Evolutionary conservation across 2,888 invertebrate genomes (phyloP), one percentile per base, ranked within the genome.

Genomic region (Ennomos quercinarius): DNA sequence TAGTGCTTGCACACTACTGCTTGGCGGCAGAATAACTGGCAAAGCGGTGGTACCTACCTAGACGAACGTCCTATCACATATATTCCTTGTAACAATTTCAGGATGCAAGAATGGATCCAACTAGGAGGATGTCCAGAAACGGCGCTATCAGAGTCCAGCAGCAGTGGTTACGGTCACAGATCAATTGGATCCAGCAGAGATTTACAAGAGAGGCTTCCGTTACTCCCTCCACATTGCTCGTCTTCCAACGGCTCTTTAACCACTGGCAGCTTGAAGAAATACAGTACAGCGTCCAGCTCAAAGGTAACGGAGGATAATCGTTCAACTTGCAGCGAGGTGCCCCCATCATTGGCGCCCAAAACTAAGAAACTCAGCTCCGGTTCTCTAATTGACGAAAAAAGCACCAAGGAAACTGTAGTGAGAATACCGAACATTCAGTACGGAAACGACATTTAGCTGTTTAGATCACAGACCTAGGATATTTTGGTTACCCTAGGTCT

Each of bases 211-310:
- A 74, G 91, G 53, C 87, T 84, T 0, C 93, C 93, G 0, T 74
- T 93, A 1, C 72, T 93, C 10, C 89, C 90, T 0, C 86, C 91
- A 1, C 89, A 91, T 62, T 89, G 89, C 63, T 90, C 91, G 1
- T 86, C 92, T 0, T 93, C 93, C 11, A 93, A 89, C 60, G 91
- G 93, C 27, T 92, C 92, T 1, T 74, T 93, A 0, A 81, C 91
- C 10, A 87, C 88, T 0, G 85, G 89, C 37, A 92, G 92, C 69
- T 74, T 92, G 4, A 89, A 87, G 57, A 90, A 91, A 61, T 86
- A 90, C 65, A 87, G 82, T 40, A 73, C 80, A 1, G 87, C 86
- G 9, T 86, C 88, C 4, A 85, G 81, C 62, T 84, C 86, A 0
- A 85, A 81, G 64, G 76, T 82, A 12, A 66, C 76, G 0, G 91